Evolutionary conservation across 2,888 invertebrate species (phyloP).

Genomic region (Alentia gelatinosa): DNA sequence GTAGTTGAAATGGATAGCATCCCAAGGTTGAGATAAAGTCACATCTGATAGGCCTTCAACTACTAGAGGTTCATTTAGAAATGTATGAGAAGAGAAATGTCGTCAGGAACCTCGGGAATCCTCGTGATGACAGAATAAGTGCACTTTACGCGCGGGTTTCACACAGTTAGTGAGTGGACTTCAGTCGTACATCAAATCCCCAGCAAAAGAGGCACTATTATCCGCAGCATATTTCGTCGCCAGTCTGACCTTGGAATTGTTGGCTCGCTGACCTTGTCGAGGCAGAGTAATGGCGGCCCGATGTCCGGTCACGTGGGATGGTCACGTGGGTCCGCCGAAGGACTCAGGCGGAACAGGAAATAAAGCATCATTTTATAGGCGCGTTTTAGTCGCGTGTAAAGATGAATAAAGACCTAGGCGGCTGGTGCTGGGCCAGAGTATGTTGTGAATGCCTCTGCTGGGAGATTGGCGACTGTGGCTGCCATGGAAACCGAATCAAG

Average conservation of each 20-base stretch:
- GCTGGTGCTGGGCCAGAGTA: not conserved
- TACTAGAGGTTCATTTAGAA: no score
- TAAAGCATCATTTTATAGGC: slow-evolving; percentile 28
- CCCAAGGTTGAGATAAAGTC: no score
- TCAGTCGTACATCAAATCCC: no score
- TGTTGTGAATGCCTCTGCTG: not conserved
- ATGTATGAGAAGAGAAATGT: no score
- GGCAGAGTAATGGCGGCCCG: not conserved
- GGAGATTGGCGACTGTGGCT: not conserved
- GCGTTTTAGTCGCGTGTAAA: not conserved
- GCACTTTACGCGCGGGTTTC: no score
- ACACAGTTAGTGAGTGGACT: no score
- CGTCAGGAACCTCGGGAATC: no score
- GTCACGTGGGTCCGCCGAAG: not conserved
- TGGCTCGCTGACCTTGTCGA: not conserved
- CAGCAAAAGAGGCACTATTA: not conserved
- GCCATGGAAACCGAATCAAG: slow-evolving; percentile 37
- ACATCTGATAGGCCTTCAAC: no score
- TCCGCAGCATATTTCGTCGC: not conserved
- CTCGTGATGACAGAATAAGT: no score
- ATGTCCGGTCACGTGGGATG: not conserved
- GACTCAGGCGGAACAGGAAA: slow-evolving; percentile 13
- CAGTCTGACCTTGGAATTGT: not conserved
- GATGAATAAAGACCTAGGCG: slow-evolving; percentile 27
- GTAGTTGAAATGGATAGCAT: no score